phyloP scores from a whole-genome alignment of 2,113 vertebrate species.

The Lasiurus borealis region DNA sequence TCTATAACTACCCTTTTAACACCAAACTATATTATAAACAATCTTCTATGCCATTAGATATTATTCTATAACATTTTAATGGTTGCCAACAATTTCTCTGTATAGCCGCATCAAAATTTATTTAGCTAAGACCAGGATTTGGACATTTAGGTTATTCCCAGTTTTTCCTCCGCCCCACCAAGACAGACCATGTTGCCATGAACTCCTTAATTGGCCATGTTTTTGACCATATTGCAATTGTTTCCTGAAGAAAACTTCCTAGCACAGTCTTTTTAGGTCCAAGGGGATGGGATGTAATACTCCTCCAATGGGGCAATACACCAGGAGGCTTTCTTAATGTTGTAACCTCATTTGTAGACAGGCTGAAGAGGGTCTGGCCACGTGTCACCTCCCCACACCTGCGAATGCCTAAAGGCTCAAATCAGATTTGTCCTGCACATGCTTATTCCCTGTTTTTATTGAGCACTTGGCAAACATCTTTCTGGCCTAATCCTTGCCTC shows the following conservation, averaged over 20 bases:
- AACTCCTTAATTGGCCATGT: neutral
- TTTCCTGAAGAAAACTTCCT: neutral
- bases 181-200: neutral
- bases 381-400: neutral
- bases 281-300: neutral
- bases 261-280: neutral
- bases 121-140: neutral
- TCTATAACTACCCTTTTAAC: neutral
- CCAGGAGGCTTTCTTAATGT: neutral
- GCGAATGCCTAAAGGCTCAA: neutral
- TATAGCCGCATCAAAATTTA: neutral
- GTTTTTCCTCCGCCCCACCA: neutral
- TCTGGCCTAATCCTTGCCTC: neutral
- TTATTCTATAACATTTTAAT: constrained; percentile 9
- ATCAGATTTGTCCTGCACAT: neutral
- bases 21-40: neutral
- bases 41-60: neutral
- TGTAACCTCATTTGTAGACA: neutral
- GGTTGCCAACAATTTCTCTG: neutral
- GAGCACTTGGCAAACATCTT: neutral
- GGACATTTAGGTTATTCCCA: neutral
- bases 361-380: neutral
- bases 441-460: neutral
- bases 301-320: too few relatives aligned
- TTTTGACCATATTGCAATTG: neutral